Conservation (phyloP, 2,113 vertebrate species). For the Gallinago undulata region DNA sequence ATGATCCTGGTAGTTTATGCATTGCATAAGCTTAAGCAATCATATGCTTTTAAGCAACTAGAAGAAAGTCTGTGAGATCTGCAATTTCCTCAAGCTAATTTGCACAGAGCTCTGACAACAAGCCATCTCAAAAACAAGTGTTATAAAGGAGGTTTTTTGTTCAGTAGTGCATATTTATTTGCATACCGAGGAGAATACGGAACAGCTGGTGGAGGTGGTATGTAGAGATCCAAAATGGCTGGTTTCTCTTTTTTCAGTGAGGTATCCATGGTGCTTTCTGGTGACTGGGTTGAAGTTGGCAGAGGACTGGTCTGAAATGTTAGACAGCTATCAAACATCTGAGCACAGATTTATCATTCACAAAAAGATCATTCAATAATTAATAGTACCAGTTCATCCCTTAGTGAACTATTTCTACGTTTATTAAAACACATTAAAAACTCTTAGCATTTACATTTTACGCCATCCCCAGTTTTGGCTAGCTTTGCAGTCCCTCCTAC, state of each 20-base stretch:
- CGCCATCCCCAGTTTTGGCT: not conserved
- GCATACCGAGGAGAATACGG: constrained; percentile 88
- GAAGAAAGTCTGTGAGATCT: not conserved
- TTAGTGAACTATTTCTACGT: not conserved
- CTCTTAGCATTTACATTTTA: not conserved
- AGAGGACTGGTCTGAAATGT: constrained; percentile 74
- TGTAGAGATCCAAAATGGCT: constrained; percentile 86
- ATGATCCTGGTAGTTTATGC: not conserved
- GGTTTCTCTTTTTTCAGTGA: constrained; percentile 83
- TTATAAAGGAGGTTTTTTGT: not conserved
- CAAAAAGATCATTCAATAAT: not conserved
- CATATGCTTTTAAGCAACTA: not conserved
- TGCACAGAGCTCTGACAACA: not conserved
- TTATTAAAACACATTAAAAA: not conserved
- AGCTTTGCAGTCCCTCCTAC: not conserved
- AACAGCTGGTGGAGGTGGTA: constrained; percentile 87
- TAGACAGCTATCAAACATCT: not conserved
- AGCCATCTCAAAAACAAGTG: not conserved
- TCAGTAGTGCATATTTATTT: not conserved
- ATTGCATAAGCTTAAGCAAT: not conserved
- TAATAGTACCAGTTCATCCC: not conserved
- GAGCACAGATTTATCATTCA: not conserved
- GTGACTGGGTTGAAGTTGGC: constrained; percentile 69
- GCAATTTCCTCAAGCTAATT: not conserved
- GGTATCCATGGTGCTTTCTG: constrained; percentile 74